phyloP scores from a whole-genome alignment of 1,140 invertebrate species.

The Procambarus virginalis region DNA sequence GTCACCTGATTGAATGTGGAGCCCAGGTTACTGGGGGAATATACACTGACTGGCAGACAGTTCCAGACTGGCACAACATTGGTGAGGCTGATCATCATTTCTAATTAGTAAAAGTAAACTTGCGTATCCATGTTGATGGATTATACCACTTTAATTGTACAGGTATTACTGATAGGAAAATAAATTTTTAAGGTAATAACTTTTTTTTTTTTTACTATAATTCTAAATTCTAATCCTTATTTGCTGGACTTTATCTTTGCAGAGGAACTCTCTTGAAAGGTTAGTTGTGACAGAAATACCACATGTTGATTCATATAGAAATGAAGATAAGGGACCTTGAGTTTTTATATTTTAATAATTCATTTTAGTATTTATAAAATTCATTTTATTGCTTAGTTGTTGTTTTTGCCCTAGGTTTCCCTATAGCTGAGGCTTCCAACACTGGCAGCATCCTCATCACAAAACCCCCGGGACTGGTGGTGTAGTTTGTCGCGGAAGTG shows the following conservation, averaged over 20 bases:
- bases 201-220: too few relatives aligned
- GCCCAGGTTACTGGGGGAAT: slow-evolving; percentile 78
- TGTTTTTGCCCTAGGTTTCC: slow-evolving; percentile 73
- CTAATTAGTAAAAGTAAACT: not conserved
- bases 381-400: not conserved
- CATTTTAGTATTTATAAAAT: not conserved
- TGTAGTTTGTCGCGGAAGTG: slow-evolving; percentile 74
- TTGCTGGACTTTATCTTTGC: too few relatives aligned
- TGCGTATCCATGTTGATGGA: too few relatives aligned
- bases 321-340: not conserved
- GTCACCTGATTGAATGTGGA: slow-evolving; percentile 78
- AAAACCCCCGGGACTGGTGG: slow-evolving; percentile 77
- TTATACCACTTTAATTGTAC: too few relatives aligned
- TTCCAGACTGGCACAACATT: slow-evolving; percentile 75
- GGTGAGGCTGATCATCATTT: slow-evolving; percentile 38
- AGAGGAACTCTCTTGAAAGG: too few relatives aligned
- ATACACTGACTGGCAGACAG: slow-evolving; percentile 77
- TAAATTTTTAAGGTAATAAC: too few relatives aligned
- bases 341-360: not conserved
- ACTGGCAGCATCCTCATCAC: slow-evolving; percentile 75
- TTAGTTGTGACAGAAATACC: too few relatives aligned
- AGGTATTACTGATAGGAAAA: too few relatives aligned
- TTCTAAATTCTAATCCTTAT: too few relatives aligned
- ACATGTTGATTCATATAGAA: too few relatives aligned
- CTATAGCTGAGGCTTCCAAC: slow-evolving; percentile 75